Evolutionary conservation across 2,888 invertebrate genomes (phyloP).

Genomic region (Hirtodrosophila trivittata): DNA sequence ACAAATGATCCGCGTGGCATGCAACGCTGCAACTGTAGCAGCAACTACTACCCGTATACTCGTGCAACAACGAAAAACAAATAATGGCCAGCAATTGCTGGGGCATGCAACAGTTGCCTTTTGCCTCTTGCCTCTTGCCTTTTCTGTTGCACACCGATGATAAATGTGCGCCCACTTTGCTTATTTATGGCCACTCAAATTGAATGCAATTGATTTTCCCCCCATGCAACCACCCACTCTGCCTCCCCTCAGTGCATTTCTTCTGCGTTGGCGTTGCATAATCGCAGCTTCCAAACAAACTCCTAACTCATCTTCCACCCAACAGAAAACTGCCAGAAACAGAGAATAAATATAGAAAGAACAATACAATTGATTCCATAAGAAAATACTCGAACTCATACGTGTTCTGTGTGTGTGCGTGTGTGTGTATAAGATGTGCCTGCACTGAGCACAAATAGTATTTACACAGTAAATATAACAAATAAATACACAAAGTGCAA

Average conservation of each 20-base stretch:
- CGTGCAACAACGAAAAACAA: slow-evolving; percentile 36
- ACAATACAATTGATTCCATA: slow-evolving; percentile 13
- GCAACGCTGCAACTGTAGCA: slow-evolving; percentile 33
- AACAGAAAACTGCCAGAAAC: slow-evolving; percentile 49
- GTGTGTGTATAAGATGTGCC: slow-evolving; percentile 54
- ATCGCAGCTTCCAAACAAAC: slow-evolving; percentile 29
- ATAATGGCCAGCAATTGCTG: slow-evolving; percentile 61
- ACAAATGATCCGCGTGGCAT: slow-evolving; percentile 67
- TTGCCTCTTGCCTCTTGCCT: slow-evolving; percentile 9
- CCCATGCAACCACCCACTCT: background rate
- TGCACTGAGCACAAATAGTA: slow-evolving; percentile 59
- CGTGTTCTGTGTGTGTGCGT: slow-evolving; percentile 26
- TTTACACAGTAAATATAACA: slow-evolving; percentile 50
- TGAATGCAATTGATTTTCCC: slow-evolving; percentile 75
- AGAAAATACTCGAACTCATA: slow-evolving; percentile 29
- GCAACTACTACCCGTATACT: slow-evolving; percentile 15
- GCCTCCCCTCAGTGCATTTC: background rate
- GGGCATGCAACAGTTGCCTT: slow-evolving; percentile 54
- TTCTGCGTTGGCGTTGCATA: slow-evolving; percentile 72
- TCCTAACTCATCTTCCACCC: slow-evolving; percentile 30
- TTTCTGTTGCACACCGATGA: slow-evolving; percentile 53
- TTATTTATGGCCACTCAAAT: slow-evolving; percentile 76
- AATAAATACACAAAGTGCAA: slow-evolving; percentile 55
- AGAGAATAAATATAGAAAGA: slow-evolving; percentile 38
- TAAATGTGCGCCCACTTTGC: slow-evolving; percentile 64